Base-by-base conservation (phyloP, 2,888 invertebrate genomes). In the Tetragonisca angustula region DNA sequence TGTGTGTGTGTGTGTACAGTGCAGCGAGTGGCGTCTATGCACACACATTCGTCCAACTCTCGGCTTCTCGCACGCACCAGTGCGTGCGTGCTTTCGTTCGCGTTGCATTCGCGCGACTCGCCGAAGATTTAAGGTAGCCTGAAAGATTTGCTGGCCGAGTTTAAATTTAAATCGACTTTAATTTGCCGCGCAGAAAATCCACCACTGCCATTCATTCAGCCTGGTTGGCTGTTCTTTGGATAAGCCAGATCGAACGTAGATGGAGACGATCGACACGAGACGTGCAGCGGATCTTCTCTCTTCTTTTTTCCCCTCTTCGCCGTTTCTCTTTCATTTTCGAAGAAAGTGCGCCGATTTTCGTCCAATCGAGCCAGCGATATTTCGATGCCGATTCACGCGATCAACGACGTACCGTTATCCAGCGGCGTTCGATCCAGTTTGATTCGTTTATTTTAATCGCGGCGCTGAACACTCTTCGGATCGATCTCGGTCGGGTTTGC, bases 121-220 rank as follows among this genome's bases (percentile, higher is more conserved):
- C 17, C 27, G 59, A 52, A 65, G 81, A 87, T 81, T 78, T 78
- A 78, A 72, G 49, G 36, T 32, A 76, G 81, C 54, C 43, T 64
- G 74, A 76, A 78, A 77, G 80, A 87, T 87, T 87, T 77, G 87
- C 54, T 32, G 82, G 71, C 24, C 76, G 79, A 36, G 81, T 27
- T 79, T 79, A 73, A 87, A 83, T 83, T 85, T 83, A 87, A 83
- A 83, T 83, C 68, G 82, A 70, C 78, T 76, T 72, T 77, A 77
- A 81, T 78, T 74, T n/a, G 81, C 64, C 24, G 69, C 64, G 73
- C 65, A n/a, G 61, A 71, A 68, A 21, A 50, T 69, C 19, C 36
- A 17, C 36, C 36, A 9, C 54, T 32, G 19, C 21, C n/a, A 0
- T 27, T 13, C 49, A 21, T 6, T 21, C 4, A 24, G 15, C 5